phyloP scores from a whole-genome alignment of 2,888 invertebrate genomes.

The Nymphalis polychloros region DNA sequence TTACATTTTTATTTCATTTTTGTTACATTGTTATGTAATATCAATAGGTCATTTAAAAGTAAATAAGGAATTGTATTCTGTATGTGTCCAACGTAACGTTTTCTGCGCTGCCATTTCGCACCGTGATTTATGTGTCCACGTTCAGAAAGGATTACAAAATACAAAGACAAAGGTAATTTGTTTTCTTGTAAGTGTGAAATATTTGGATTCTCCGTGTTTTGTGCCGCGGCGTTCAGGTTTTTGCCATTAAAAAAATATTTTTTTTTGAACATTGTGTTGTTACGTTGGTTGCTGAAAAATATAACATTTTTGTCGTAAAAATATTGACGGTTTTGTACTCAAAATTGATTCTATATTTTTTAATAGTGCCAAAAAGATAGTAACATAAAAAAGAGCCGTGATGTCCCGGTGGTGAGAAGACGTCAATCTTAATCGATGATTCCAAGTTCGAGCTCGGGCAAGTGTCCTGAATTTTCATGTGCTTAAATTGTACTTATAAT shows the following conservation, averaged over 20 bases:
- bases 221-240: neutral
- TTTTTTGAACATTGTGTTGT: neutral
- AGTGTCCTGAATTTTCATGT: too few relatives aligned
- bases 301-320: too few relatives aligned
- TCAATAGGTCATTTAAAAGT: neutral
- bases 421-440: too few relatives aligned
- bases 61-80: neutral
- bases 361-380: too few relatives aligned
- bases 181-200: constrained; percentile 12
- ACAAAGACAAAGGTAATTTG: constrained; percentile 10
- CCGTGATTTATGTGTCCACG: constrained; percentile 9
- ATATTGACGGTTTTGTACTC: too few relatives aligned
- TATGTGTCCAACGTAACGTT: constrained; percentile 13
- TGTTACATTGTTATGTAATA: too few relatives aligned
- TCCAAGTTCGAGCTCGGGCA: too few relatives aligned
- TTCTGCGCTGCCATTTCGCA: constrained; percentile 4
- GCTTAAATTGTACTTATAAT: too few relatives aligned
- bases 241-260: neutral
- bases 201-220: constrained; percentile 6
- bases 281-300: neutral
- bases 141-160: constrained; percentile 13
- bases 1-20: too few relatives aligned
- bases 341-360: too few relatives aligned
- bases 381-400: too few relatives aligned
- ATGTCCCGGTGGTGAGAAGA: too few relatives aligned